Conservation (phyloP, 1,140 invertebrate species). For the Chlorops oryzae region DNA sequence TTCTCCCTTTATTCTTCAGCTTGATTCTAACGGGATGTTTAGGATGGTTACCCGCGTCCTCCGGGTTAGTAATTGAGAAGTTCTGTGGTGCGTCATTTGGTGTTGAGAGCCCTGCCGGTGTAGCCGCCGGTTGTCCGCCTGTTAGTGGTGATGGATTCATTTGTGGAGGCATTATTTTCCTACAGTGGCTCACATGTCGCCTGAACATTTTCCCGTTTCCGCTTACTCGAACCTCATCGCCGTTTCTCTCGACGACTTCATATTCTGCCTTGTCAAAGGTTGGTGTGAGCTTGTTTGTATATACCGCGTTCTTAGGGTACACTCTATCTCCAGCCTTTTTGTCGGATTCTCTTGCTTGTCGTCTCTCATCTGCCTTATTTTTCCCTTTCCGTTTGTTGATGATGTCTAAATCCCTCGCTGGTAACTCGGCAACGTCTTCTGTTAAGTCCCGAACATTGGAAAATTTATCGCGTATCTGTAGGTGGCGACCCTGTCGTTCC, state of each 20-base stretch:
- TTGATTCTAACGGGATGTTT: too few relatives aligned
- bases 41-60: too few relatives aligned
- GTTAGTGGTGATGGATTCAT: too few relatives aligned
- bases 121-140: too few relatives aligned
- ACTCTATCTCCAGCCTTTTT: background rate
- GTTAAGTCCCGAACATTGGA: constrained; percentile 12
- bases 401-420: constrained; percentile 9
- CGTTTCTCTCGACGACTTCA: constrained; percentile 5
- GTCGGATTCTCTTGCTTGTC: background rate
- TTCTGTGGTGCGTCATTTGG: too few relatives aligned
- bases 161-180: too few relatives aligned
- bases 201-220: too few relatives aligned
- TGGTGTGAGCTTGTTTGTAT: constrained; percentile 1
- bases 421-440: constrained; percentile 10
- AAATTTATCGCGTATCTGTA: constrained; percentile 17
- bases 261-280: background rate
- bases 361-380: too few relatives aligned
- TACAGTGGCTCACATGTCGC: too few relatives aligned
- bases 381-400: constrained; percentile 3
- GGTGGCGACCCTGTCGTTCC: constrained; percentile 15
- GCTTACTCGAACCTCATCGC: background rate
- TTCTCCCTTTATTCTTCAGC: too few relatives aligned
- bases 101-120: too few relatives aligned
- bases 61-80: too few relatives aligned
- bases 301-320: background rate